These are phyloP conservation scores for Parotocinclus haroldoi DNA, from an alignment of 2,797 vertebrate genomes.

Conservation along the genomic window DNA sequence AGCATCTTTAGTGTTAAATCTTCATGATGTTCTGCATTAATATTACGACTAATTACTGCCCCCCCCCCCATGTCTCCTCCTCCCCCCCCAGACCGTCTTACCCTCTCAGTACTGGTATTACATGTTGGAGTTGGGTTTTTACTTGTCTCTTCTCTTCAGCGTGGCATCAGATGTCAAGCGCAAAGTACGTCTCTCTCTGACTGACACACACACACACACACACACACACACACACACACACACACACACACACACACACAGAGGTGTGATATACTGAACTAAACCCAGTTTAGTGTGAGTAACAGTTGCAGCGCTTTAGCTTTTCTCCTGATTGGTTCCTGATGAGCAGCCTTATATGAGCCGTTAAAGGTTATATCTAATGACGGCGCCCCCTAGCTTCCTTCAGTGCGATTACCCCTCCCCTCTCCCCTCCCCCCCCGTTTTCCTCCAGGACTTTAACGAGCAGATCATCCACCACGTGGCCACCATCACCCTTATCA, in stretches of 20 bases:
- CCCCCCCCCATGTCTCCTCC: not conserved
- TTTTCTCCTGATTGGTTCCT: no score
- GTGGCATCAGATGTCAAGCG: constrained; percentile 92
- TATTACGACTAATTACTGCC: not conserved
- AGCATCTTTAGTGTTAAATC: no score
- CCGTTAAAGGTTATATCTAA: no score
- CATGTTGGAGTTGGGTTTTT: constrained; percentile 92
- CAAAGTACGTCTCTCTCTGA: constrained; percentile 92
- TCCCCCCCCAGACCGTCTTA: constrained; percentile 73
- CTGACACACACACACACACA: no score
- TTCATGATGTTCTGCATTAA: no score
- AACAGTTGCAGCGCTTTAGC: no score
- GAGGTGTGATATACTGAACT: not conserved
- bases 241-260: not conserved
- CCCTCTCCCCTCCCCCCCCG: no score
- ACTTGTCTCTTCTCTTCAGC: constrained; percentile 88
- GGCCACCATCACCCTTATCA: constrained; percentile 87
- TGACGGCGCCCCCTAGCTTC: no score
- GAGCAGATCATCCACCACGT: constrained; percentile 92
- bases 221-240: no score
- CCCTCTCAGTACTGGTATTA: constrained; percentile 91
- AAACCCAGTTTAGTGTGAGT: no score
- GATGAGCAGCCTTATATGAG: no score
- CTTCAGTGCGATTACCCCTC: no score
- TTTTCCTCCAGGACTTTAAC: constrained; percentile 91